Conservation (phyloP, 2,113 vertebrate genomes). For the Gobiocypris rarus region DNA sequence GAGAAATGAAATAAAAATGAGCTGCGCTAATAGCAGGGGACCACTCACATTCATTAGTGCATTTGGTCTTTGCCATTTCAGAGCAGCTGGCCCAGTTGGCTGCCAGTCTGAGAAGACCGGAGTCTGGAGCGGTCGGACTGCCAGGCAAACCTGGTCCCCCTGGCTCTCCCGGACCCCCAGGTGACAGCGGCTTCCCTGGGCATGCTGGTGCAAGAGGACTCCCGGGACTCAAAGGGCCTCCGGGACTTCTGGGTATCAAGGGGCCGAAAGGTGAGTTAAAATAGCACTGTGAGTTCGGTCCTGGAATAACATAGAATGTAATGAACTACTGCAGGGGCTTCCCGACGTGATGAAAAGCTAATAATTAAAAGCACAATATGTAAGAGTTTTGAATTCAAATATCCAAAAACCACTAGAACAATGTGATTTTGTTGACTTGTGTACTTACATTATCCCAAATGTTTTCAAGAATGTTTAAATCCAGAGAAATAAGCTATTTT, state of each 20-base stretch:
- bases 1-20: constrained; percentile 20
- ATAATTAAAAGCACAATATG: background rate
- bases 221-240: constrained; percentile 93
- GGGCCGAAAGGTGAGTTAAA: constrained; percentile 89
- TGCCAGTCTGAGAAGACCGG: constrained; percentile 91
- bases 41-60: constrained; percentile 2
- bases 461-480: no score
- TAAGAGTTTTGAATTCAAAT: no score
- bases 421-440: no score
- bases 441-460: no score
- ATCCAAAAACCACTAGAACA: no score
- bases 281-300: background rate
- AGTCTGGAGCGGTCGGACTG: constrained; percentile 87
- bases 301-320: background rate
- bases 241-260: constrained; percentile 83
- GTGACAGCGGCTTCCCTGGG: constrained; percentile 93
- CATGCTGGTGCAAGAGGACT: constrained; percentile 90
- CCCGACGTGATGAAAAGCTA: background rate
- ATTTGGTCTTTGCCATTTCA: constrained; percentile 66
- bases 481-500: no score
- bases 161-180: constrained; percentile 83
- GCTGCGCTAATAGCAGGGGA: background rate
- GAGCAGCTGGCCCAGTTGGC: constrained; percentile 95
- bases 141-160: constrained; percentile 91
- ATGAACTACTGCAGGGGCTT: background rate